Percentiles rank a stretch among this genome's conserved stretches.
phyloP scores from a whole-genome alignment of 2,888 invertebrate species.

The Bombylius discolor region DNA sequence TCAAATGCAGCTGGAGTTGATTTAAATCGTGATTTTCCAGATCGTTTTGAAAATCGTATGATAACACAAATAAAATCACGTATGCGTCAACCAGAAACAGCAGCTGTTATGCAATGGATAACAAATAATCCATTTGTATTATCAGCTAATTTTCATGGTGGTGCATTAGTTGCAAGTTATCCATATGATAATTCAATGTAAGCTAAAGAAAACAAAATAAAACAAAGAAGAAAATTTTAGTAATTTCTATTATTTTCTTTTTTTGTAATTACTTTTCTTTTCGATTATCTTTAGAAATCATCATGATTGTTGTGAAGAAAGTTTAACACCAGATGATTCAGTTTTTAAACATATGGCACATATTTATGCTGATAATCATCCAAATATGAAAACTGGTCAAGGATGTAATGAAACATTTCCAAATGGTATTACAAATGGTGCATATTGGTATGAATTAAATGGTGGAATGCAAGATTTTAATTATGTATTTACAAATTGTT shows the following conservation, averaged over 20 bases:
- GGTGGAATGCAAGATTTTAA: conserved; percentile 99
- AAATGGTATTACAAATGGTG: conserved; percentile 82
- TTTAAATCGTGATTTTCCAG: conserved; percentile 86
- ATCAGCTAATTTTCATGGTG: conserved; percentile 92
- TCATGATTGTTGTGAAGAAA: conserved; percentile 56
- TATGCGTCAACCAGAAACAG: conserved; percentile 72
- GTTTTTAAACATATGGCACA: conserved; percentile 68
- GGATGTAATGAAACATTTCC: conserved; percentile 63
- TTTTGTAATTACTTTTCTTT: background rate
- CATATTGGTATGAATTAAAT: conserved; percentile 76
- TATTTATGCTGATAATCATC: conserved; percentile 61
- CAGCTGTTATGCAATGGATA: conserved; percentile 82
- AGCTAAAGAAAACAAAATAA: conserved; percentile 14
- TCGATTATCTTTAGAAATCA: conserved; percentile 29
- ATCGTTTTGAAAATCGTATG: conserved; percentile 54
- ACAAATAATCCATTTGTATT: conserved; percentile 75
- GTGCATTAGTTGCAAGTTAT: conserved; percentile 83
- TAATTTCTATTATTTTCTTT: background rate
- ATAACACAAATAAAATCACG: conserved; percentile 29
- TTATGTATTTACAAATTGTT: conserved; percentile 87
- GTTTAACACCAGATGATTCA: conserved; percentile 66
- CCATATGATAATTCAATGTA: conserved; percentile 83
- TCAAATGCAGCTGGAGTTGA: conserved; percentile 71
- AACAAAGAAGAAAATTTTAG: background rate
- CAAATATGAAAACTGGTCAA: conserved; percentile 59